Conservation (phyloP, 2,888 invertebrate species). For the Sinotaia quadrata region DNA sequence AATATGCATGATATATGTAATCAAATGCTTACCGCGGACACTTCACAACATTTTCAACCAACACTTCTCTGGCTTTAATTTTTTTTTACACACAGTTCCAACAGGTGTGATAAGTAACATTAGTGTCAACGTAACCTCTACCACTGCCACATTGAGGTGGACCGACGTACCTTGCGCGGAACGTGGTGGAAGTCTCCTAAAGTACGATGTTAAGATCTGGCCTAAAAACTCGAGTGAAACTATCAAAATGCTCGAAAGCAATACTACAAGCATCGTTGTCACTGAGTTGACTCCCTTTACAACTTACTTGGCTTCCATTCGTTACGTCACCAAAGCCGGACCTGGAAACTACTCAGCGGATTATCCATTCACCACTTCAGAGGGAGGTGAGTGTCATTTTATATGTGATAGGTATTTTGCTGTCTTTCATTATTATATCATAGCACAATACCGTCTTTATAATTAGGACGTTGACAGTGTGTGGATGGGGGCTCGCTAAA, state of each 20-base stretch:
- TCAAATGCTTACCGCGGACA: too few species aligned
- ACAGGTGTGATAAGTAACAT: slow-evolving; percentile 41
- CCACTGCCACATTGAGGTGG: slow-evolving; percentile 50
- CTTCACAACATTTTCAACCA: too few species aligned
- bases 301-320: slow-evolving; percentile 47
- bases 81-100: slow-evolving; percentile 40
- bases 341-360: slow-evolving; percentile 38
- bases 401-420: too few species aligned
- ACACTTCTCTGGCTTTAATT: not conserved
- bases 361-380: slow-evolving; percentile 44
- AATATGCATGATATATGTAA: too few species aligned
- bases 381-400: slow-evolving; percentile 52
- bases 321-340: slow-evolving; percentile 53
- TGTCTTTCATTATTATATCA: too few species aligned
- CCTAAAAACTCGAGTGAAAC: not conserved
- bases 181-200: slow-evolving; percentile 47
- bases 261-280: slow-evolving; percentile 14
- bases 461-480: too few species aligned
- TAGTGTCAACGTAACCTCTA: slow-evolving; percentile 24
- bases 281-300: slow-evolving; percentile 46
- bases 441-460: too few species aligned
- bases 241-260: slow-evolving; percentile 2
- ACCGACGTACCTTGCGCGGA: slow-evolving; percentile 45
- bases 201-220: slow-evolving; percentile 40
- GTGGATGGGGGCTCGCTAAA: too few species aligned